These are phyloP conservation scores for Deroplatys truncata DNA, from an alignment of 2,888 invertebrate species.

Conservation along the genomic window DNA sequence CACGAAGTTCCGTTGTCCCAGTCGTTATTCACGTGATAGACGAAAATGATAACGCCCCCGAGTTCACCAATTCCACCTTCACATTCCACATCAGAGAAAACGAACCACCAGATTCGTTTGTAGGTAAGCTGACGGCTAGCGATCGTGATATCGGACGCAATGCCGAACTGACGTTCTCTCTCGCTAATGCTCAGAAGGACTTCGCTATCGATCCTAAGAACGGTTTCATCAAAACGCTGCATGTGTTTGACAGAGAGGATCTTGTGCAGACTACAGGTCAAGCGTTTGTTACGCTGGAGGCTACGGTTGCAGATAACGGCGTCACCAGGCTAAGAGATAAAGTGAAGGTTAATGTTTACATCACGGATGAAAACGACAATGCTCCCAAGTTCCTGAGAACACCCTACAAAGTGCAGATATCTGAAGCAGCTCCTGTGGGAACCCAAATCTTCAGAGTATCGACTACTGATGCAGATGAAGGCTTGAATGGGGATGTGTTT, in stretches of 20 bases:
- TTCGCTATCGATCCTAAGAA: constrained; percentile 86
- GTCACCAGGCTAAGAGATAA: constrained; percentile 70
- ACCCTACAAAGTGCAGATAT: constrained; percentile 84
- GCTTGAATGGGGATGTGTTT: constrained; percentile 83
- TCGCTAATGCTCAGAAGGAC: constrained; percentile 70
- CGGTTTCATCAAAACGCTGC: constrained; percentile 82
- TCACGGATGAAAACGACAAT: constrained; percentile 90
- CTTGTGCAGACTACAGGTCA: constrained; percentile 72
- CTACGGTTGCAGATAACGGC: constrained; percentile 83
- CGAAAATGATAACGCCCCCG: constrained; percentile 94
- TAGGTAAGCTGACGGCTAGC: constrained; percentile 84
- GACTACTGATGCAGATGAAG: constrained; percentile 84
- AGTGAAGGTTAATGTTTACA: constrained; percentile 80
- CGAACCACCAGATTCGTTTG: constrained; percentile 82
- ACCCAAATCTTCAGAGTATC: constrained; percentile 82
- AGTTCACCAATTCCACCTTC: constrained; percentile 87
- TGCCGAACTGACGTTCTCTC: constrained; percentile 81
- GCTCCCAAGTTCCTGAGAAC: constrained; percentile 76
- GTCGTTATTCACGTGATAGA: constrained; percentile 91
- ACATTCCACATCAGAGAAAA: constrained; percentile 86
- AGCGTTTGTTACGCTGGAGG: constrained; percentile 78
- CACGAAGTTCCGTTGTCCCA: constrained; percentile 79
- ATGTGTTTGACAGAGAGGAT: constrained; percentile 85
- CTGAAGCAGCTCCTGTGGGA: constrained; percentile 77
- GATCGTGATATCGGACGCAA: constrained; percentile 89